phyloP scores from a whole-genome alignment of 2,888 invertebrate species.

The Ophion costatus region DNA sequence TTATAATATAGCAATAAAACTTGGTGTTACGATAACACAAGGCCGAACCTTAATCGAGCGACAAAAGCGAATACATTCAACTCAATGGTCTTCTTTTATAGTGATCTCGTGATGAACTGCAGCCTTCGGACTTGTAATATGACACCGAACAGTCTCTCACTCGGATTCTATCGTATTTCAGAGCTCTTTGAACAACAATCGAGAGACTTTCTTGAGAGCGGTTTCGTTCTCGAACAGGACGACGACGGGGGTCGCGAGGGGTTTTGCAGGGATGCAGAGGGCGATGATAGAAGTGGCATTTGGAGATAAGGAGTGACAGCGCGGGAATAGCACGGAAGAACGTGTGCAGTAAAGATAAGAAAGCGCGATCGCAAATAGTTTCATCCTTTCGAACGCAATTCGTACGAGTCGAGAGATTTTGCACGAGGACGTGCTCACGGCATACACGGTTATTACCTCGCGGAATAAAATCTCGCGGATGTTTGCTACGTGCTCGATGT shows the following conservation, averaged over 20 bases:
- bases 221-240: conserved; percentile 8
- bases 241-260: not conserved
- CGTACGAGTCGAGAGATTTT: conserved; percentile 71
- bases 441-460: conserved; percentile 74
- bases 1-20: not conserved
- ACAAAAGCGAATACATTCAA: not conserved
- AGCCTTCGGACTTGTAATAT: not conserved
- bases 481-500: conserved; percentile 73
- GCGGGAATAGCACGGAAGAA: conserved; percentile 23
- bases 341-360: conserved; percentile 37
- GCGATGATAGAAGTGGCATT: conserved; percentile 7
- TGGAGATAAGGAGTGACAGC: conserved; percentile 13
- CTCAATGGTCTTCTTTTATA: not conserved
- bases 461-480: conserved; percentile 76
- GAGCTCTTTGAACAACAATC: not conserved
- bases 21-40: not conserved
- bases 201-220: not conserved
- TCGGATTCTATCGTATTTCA: not conserved
- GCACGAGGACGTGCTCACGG: conserved; percentile 72
- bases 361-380: not conserved
- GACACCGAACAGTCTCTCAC: conserved; percentile 8
- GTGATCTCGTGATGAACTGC: not conserved
- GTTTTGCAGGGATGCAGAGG: conserved; percentile 21
- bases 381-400: conserved; percentile 27
- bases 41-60: not conserved